phyloP scores from a whole-genome alignment of 1,140 invertebrate genomes.

The Radopholus similis region DNA sequence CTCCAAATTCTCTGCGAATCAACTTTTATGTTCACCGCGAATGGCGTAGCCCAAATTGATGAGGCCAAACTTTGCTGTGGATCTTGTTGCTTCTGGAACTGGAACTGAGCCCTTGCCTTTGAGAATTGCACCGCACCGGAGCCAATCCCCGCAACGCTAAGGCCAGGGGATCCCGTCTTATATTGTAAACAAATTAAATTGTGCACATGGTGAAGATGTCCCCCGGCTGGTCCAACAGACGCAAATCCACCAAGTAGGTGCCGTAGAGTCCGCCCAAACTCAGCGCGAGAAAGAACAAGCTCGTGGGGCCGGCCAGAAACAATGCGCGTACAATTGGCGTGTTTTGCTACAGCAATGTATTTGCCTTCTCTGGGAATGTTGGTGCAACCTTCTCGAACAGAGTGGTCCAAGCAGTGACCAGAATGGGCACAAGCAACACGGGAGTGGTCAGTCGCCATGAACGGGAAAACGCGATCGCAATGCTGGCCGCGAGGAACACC shows the following conservation, averaged over 20 bases:
- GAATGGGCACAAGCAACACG: slow-evolving; percentile 12
- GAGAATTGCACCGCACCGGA: slow-evolving; percentile 22
- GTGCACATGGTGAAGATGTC: slow-evolving; percentile 20
- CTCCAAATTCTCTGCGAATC: background rate
- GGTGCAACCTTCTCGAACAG: slow-evolving; percentile 12
- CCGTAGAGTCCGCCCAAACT: slow-evolving; percentile 26
- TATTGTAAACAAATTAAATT: too few relatives aligned
- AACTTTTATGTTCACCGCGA: too few relatives aligned
- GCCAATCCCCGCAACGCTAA: slow-evolving; percentile 24
- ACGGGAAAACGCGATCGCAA: background rate
- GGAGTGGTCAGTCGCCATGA: background rate
- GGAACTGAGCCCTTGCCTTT: slow-evolving; percentile 2
- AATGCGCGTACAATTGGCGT: background rate
- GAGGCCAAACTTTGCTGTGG: background rate
- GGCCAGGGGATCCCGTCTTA: too few relatives aligned
- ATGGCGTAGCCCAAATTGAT: background rate
- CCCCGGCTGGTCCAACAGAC: slow-evolving; percentile 6
- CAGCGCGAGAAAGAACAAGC: slow-evolving; percentile 15
- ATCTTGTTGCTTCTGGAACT: background rate
- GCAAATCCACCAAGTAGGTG: slow-evolving; percentile 13
- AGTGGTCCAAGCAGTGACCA: slow-evolving; percentile 16
- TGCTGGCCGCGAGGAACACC: slow-evolving; percentile 4
- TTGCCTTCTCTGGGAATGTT: background rate
- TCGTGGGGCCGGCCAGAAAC: slow-evolving; percentile 16
- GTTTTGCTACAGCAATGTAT: background rate